Conservation (phyloP, 92 coral and sea anemone species). For the Hydrozoanthus gracilis region DNA sequence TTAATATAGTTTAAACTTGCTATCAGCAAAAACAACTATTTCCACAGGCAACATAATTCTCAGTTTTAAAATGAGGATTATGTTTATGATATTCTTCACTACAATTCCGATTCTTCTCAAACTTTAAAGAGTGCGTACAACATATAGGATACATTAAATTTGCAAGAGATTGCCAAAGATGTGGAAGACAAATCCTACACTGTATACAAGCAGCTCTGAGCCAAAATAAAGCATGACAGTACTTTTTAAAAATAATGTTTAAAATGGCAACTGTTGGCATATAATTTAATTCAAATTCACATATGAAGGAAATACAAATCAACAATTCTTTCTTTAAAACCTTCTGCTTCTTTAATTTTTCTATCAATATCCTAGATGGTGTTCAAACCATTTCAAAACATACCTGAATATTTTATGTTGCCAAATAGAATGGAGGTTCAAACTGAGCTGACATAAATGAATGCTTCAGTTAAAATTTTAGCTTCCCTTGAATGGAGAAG, state of each 20-base stretch:
- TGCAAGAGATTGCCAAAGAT: background rate
- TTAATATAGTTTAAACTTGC: background rate
- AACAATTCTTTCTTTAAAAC: too few relatives aligned
- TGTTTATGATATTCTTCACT: background rate
- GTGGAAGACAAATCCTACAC: background rate
- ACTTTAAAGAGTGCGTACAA: background rate
- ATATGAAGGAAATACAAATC: too few relatives aligned
- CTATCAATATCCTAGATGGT: background rate
- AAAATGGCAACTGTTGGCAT: too few relatives aligned
- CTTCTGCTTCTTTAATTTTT: background rate
- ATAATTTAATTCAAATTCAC: too few relatives aligned
- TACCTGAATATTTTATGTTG: background rate
- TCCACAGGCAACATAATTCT: background rate
- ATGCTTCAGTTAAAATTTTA: background rate
- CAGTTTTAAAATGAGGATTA: background rate
- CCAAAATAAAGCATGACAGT: background rate
- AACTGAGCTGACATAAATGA: slow-evolving; percentile 5
- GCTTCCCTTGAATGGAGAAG: background rate
- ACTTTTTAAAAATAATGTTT: too few relatives aligned
- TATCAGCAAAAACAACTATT: slow-evolving; percentile 13
- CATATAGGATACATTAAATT: background rate
- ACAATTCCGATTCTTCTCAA: background rate
- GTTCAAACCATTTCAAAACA: background rate
- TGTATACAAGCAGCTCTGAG: background rate
- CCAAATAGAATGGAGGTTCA: slow-evolving; percentile 2